phyloP scores from a whole-genome alignment of 2,888 invertebrate species.

The Eledona agricola region DNA sequence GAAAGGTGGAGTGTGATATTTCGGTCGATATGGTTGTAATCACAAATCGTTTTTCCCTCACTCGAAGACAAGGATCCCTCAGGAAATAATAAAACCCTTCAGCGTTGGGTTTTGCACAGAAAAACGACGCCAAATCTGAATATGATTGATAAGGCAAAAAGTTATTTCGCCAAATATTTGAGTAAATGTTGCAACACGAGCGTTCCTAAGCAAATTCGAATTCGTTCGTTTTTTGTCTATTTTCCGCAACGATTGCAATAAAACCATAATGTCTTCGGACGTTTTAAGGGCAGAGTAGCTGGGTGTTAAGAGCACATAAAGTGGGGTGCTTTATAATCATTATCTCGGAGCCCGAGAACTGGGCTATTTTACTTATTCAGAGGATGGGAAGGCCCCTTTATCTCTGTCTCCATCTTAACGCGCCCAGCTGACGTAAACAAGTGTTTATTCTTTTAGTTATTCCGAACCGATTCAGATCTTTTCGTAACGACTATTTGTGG shows the following conservation, averaged over 20 bases:
- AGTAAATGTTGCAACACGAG: not conserved
- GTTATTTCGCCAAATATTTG: slow-evolving; percentile 4
- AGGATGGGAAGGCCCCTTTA: slow-evolving; percentile 38
- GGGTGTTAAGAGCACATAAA: slow-evolving; percentile 56
- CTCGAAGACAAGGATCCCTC: slow-evolving; percentile 28
- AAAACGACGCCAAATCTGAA: slow-evolving; percentile 21
- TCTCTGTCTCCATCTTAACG: slow-evolving; percentile 46
- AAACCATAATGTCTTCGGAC: slow-evolving; percentile 53
- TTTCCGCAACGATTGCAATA: slow-evolving; percentile 44
- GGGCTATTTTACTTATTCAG: slow-evolving; percentile 51
- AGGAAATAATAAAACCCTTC: slow-evolving; percentile 26
- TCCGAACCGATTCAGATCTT: slow-evolving; percentile 39
- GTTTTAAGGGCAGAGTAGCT: slow-evolving; percentile 50
- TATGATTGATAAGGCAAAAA: slow-evolving; percentile 22
- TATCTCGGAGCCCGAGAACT: slow-evolving; percentile 51
- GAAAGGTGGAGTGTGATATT: slow-evolving; percentile 10
- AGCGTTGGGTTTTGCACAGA: slow-evolving; percentile 18
- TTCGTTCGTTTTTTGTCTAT: slow-evolving; percentile 2
- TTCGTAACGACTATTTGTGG: slow-evolving; percentile 32
- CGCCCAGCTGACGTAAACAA: slow-evolving; percentile 42
- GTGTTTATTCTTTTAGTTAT: slow-evolving; percentile 45
- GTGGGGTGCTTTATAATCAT: slow-evolving; percentile 57
- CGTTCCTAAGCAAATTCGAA: not conserved
- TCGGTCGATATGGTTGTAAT: slow-evolving; percentile 17
- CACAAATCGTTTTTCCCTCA: slow-evolving; percentile 25